phyloP scores from a whole-genome alignment of 2,113 vertebrate genomes.

The Lepus europaeus region DNA sequence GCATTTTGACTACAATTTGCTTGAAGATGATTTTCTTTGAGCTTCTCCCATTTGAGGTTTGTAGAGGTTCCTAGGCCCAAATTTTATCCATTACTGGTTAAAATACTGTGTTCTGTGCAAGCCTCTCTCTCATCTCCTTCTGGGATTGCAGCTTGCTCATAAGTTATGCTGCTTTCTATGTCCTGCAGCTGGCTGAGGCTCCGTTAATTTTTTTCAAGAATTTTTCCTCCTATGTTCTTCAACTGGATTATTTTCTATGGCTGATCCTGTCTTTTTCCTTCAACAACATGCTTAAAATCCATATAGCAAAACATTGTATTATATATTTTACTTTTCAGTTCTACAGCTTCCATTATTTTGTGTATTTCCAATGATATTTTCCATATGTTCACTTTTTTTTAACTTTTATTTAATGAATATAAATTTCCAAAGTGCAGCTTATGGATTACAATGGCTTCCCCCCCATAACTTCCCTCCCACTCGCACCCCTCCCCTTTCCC shows the following conservation, averaged over 20 bases:
- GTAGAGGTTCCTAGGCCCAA: not conserved
- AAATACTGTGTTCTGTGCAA: not conserved
- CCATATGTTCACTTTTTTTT: not conserved
- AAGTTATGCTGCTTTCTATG: not conserved
- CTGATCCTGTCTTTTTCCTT: not conserved
- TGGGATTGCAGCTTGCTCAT: not conserved
- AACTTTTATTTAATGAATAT: too few relatives aligned
- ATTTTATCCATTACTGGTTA: not conserved
- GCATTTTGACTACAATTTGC: not conserved
- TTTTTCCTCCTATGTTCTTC: not conserved
- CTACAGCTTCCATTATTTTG: not conserved
- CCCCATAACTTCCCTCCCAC: too few relatives aligned
- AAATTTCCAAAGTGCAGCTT: too few relatives aligned
- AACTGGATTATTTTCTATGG: not conserved
- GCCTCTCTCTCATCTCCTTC: not conserved
- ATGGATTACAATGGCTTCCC: too few relatives aligned
- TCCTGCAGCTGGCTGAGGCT: not conserved
- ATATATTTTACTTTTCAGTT: slow-evolving; percentile 29
- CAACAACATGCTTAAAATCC: not conserved
- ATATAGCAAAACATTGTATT: not conserved
- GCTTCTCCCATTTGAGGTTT: not conserved
- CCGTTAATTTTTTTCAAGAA: not conserved
- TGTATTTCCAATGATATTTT: not conserved
- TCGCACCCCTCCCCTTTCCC: too few relatives aligned
- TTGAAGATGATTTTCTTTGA: not conserved